phyloP scores from a whole-genome alignment of 92 coral and sea anemone species.

The Epizoanthus stellaris region DNA sequence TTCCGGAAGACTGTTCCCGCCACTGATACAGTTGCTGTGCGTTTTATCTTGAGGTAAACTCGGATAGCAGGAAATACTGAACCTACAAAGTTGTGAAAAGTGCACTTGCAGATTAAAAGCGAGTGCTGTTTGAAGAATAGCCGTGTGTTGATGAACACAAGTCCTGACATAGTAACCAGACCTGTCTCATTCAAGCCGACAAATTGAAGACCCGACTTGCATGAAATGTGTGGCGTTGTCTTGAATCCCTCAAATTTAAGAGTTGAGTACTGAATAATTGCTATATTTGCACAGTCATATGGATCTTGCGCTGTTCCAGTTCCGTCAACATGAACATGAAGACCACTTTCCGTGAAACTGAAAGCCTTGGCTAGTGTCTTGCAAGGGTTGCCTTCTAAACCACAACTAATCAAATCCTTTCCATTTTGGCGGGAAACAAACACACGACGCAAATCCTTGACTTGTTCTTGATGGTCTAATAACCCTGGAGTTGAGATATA shows the following conservation, averaged over 20 bases:
- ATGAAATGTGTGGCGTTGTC: neutral
- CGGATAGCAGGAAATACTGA: neutral
- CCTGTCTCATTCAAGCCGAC: neutral
- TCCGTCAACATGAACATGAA: neutral
- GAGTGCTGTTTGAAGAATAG: neutral
- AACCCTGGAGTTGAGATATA: neutral
- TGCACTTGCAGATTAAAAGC: neutral
- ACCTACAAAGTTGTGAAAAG: neutral
- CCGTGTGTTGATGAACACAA: neutral
- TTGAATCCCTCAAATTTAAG: neutral
- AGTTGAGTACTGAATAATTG: neutral
- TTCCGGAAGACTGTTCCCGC: neutral
- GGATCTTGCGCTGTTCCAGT: neutral
- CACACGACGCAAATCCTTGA: neutral
- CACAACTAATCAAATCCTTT: neutral
- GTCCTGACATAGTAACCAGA: neutral
- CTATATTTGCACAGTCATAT: neutral
- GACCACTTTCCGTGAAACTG: neutral
- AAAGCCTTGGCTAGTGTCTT: constrained; percentile 4
- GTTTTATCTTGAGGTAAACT: neutral
- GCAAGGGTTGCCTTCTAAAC: neutral
- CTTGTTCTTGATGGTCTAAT: neutral
- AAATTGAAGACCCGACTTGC: neutral
- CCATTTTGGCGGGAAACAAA: constrained; percentile 17
- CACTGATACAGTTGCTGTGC: neutral